These are phyloP conservation scores for Drosophila aff. DNA, from an alignment of 1,140 invertebrate genomes.

Conservation along the genomic window DNA sequence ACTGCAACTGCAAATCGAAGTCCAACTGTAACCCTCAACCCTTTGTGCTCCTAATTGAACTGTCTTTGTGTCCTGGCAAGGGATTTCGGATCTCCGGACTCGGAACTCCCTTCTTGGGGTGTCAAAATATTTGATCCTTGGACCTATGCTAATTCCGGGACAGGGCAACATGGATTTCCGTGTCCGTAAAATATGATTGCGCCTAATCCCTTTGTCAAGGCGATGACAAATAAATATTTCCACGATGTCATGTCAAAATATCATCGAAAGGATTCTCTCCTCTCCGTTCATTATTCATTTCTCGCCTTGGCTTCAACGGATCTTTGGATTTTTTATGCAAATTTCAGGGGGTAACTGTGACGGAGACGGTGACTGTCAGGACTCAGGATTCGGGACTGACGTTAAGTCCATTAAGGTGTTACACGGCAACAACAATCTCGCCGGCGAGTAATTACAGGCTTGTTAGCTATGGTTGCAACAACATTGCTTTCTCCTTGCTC, in stretches of 20 bases:
- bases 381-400: slow-evolving; percentile 14
- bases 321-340: slow-evolving; percentile 67
- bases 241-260: slow-evolving; percentile 75
- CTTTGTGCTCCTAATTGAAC: slow-evolving; percentile 67
- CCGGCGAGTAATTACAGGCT: slow-evolving; percentile 77
- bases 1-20: not conserved
- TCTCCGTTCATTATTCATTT: slow-evolving; percentile 29
- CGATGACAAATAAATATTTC: slow-evolving; percentile 77
- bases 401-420: slow-evolving; percentile 76
- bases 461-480: slow-evolving; percentile 82
- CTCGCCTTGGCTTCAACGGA: slow-evolving; percentile 2
- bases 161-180: slow-evolving; percentile 44
- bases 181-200: slow-evolving; percentile 69
- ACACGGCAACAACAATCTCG: slow-evolving; percentile 67
- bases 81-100: not conserved
- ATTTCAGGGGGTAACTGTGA: slow-evolving; percentile 46
- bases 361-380: slow-evolving; percentile 9
- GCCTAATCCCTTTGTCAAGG: slow-evolving; percentile 50
- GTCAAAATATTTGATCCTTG: slow-evolving; percentile 66
- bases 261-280: slow-evolving; percentile 36
- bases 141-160: slow-evolving; percentile 56
- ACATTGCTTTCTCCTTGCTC: slow-evolving; percentile 58
- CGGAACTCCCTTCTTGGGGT: slow-evolving; percentile 13
- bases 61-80: slow-evolving; percentile 35
- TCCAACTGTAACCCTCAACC: slow-evolving; percentile 26